phyloP scores from a whole-genome alignment of 2,797 vertebrate genomes.

The Decapterus maruadsi region DNA sequence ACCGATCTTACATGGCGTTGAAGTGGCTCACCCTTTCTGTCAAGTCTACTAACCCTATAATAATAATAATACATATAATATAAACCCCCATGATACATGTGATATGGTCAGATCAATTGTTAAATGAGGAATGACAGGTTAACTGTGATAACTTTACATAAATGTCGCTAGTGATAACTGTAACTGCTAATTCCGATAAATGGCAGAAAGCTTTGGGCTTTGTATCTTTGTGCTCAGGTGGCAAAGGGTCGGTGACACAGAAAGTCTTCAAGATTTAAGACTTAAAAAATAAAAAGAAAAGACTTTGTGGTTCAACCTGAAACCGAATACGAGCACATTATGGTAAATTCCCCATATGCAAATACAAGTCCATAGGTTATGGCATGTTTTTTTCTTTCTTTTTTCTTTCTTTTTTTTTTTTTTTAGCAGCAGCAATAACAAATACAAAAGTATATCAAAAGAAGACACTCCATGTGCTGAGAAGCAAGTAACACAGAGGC shows the following conservation, averaged over 20 bases:
- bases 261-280: conserved; percentile 22
- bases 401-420: neutral
- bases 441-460: conserved; percentile 77
- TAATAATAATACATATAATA: conserved; percentile 10
- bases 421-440: conserved; percentile 80
- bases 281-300: conserved; percentile 1
- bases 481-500: conserved; percentile 69
- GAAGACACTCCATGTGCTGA: conserved; percentile 69
- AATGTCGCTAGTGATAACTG: conserved; percentile 34
- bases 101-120: conserved; percentile 47
- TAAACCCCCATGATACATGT: conserved; percentile 18
- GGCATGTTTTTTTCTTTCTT: conserved; percentile 51
- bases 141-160: conserved; percentile 40
- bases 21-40: conserved; percentile 43
- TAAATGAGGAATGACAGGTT: conserved; percentile 38
- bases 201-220: conserved; percentile 75
- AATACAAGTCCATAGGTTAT: conserved; percentile 71
- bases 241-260: conserved; percentile 36
- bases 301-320: conserved; percentile 43
- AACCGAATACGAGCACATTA: conserved; percentile 53
- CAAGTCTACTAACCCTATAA: conserved; percentile 29
- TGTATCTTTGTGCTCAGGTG: conserved; percentile 69
- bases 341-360: conserved; percentile 47
- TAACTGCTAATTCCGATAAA: conserved; percentile 58
- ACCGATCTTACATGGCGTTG: conserved; percentile 13